Evolutionary conservation across 1,140 invertebrate species (phyloP), one percentile per base, ranked within the genome.

Genomic region (Drosophila equinoxialis): DNA sequence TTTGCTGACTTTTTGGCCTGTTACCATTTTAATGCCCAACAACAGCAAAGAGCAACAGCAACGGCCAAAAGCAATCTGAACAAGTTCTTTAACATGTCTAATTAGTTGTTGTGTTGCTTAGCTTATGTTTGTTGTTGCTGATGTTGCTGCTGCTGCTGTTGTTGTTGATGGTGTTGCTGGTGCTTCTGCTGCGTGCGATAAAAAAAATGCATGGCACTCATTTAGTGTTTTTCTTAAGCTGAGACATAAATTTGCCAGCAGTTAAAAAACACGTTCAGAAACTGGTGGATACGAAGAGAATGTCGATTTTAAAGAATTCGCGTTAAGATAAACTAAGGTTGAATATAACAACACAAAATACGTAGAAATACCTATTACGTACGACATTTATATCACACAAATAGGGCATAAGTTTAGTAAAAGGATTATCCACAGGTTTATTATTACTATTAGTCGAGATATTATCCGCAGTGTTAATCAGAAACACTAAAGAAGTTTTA

Each of bases 41-140:
- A 77, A 57, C 66, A 68, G 13, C 57, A 61, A 60, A 39, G 10
- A 39, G 37, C 65, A 67, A 69, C 37, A 77, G 65, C 79, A 57
- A 30, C 30, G 30, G 30, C 30, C 30, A 30, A 62, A 58, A 70
- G 83, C 68, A 70, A 66, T 41, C 57, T 45, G 71, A 89, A 89
- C 85, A 89, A 84, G 85, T 89, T 89, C 84, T 81, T 89, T 89
- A 89, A 89, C 84, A 89, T 89, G 84, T 89, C 84, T 89, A 89
- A 89, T 89, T 89, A 89, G 84, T 89, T 89, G 84, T 89, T 84
- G 84, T 77, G 66, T 68, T 65, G 67, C 57, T 54, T 63, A 33
- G 14, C 64, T 39, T 59, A 37, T 37, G 48, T 64, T 67, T 65
- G 70, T 60, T 54, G 11, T 60, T 64, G 35, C 37, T 54, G 41